phyloP scores from a whole-genome alignment of 35 echinoderm and acorn worm species.

The Ptychodera flava region DNA sequence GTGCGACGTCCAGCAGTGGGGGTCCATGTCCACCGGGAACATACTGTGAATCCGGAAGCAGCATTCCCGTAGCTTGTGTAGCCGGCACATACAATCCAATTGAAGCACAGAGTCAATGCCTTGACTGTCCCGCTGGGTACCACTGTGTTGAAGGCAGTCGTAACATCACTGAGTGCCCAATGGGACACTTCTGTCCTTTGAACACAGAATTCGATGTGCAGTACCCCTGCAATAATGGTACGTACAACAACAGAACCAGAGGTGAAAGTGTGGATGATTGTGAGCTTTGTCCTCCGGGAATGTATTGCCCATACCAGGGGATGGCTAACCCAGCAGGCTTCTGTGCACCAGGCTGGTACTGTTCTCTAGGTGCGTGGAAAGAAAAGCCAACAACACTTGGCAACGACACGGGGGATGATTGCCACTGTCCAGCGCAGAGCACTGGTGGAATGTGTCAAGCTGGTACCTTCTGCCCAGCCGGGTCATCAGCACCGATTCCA shows the following conservation, averaged over 20 bases:
- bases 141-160: constrained; percentile 61
- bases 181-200: constrained; percentile 91
- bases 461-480: constrained; percentile 82
- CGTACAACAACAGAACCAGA: constrained; percentile 75
- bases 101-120: constrained; percentile 67
- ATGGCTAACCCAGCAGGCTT: constrained; percentile 66
- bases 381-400: constrained; percentile 67
- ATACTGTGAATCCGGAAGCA: constrained; percentile 66
- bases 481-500: constrained; percentile 56
- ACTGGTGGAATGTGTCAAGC: constrained; percentile 85
- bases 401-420: constrained; percentile 89
- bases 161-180: constrained; percentile 58
- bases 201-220: constrained; percentile 89
- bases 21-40: constrained; percentile 82
- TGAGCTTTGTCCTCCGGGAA: constrained; percentile 80
- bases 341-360: constrained; percentile 90
- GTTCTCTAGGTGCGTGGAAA: constrained; percentile 88
- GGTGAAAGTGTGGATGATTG: constrained; percentile 64
- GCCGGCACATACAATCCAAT: constrained; percentile 79
- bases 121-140: constrained; percentile 75
- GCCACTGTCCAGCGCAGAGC: constrained; percentile 84
- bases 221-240: constrained; percentile 95
- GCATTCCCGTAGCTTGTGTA: constrained; percentile 50
- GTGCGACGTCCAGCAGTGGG: constrained; percentile 39
- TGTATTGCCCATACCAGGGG: constrained; percentile 73